Percentiles rank a stretch among this genome's conserved stretches.
Conservation (phyloP, 1,140 invertebrate species). For the Ptiloglossa arizonensis region DNA sequence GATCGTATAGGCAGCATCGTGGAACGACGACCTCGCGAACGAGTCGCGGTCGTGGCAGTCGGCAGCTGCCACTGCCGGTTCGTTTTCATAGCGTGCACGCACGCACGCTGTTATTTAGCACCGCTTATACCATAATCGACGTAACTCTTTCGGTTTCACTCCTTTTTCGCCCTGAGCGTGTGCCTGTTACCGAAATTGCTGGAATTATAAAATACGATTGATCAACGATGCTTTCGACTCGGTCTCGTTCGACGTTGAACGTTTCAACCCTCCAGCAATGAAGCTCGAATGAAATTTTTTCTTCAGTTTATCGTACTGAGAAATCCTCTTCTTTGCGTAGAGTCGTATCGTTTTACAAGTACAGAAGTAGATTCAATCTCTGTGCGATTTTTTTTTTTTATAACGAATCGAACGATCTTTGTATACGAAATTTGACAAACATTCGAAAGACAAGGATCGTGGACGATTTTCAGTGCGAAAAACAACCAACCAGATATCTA, state of each 20-base stretch:
- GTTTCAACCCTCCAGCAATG: background rate
- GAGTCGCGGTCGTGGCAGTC: slow-evolving; percentile 38
- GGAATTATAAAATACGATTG: background rate
- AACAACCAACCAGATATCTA: too few relatives aligned
- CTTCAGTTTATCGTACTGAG: too few relatives aligned
- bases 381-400: too few relatives aligned
- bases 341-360: too few relatives aligned
- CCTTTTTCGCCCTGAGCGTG: background rate
- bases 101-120: slow-evolving; percentile 54
- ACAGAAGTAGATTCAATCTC: too few relatives aligned
- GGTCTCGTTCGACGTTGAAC: background rate
- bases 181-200: background rate
- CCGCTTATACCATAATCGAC: slow-evolving; percentile 52
- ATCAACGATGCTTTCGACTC: background rate
- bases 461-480: too few relatives aligned
- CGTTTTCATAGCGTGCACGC: slow-evolving; percentile 61
- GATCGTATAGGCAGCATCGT: slow-evolving; percentile 35
- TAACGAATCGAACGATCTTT: too few relatives aligned
- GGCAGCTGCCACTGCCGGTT: slow-evolving; percentile 53
- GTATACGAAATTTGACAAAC: too few relatives aligned
- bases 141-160: slow-evolving; percentile 50
- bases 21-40: slow-evolving; percentile 73
- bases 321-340: background rate
- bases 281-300: background rate
- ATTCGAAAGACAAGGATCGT: too few relatives aligned